Evolutionary conservation across 53 echinoderm and acorn worm genomes (phyloP), one percentile per base, ranked within the genome.

Genomic region (Echinometra lucunter): DNA sequence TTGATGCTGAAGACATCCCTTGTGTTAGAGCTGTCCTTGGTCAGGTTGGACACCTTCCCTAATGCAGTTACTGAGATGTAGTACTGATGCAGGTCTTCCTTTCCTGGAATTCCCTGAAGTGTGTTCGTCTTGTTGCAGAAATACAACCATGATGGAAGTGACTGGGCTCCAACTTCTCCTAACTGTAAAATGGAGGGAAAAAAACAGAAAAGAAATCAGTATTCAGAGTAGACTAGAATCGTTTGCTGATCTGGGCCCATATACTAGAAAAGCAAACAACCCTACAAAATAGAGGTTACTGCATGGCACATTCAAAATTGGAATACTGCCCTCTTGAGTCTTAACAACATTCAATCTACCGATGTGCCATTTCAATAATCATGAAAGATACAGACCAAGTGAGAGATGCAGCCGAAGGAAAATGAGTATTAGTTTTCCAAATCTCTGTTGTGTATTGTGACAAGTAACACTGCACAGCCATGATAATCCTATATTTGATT

Each of bases 61-160:
- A 91, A 58, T 30, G 99, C 99, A 28, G 95, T 99, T 93, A 98
- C 95, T 88, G 96, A 95, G 75, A 99, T 95, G 96, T 97, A 99
- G 96, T 99, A 96, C 95, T 98, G 98, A 88, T 95, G 96, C 18
- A 96, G 90, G 96, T 99, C 99, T 17, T 96, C 97, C 44, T 97
- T 96, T 66, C 98, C 97, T 74, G 99, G 99, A 92, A 99, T 98
- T 56, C 99, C 99, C 81, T 96, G 92, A 44, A 99, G 91, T 37
- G 97, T 96, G 30, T 90, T 69, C 16, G 96, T 96, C 45, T 89
- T 70, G 37, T 91, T 94, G 95, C 97, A 95, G 95, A 96, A 99
- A 67, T 95, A 96, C 32, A 99, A 89, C 99, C 99, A 99, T 37
- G 94, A 80, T 92, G 99, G 98, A 66, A 99, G 95, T 47, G 92